phyloP scores from a whole-genome alignment of 2,888 invertebrate genomes.

The Amblyteles armatorius region DNA sequence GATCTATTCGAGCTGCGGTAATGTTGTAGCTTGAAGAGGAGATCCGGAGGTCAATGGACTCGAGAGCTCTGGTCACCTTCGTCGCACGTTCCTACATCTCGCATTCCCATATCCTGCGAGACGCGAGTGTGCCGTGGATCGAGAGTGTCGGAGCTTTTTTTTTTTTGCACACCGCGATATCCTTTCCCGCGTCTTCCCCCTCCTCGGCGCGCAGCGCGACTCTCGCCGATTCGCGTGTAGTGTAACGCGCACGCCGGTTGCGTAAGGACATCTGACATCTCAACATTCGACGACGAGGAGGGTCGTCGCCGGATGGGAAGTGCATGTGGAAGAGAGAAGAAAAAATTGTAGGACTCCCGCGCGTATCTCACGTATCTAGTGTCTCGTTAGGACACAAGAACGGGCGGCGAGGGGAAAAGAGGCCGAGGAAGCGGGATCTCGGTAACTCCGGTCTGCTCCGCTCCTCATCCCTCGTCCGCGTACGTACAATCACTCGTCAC shows the following conservation, averaged over 20 bases:
- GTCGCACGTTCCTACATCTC: conserved; percentile 54
- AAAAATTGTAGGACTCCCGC: conserved; percentile 59
- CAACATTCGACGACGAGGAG: conserved; percentile 72
- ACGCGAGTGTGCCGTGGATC: conserved; percentile 8
- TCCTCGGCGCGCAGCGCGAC: not conserved
- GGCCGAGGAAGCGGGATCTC: conserved; percentile 63
- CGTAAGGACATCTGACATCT: conserved; percentile 73
- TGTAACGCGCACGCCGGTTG: conserved; percentile 76
- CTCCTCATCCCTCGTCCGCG: not conserved
- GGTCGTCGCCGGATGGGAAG: conserved; percentile 71
- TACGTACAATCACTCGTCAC: conserved; percentile 33
- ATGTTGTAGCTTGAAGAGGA: not conserved
- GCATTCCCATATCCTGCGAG: conserved; percentile 43
- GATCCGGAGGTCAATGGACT: conserved; percentile 23
- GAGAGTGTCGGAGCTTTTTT: conserved; percentile 45
- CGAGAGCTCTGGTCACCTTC: conserved; percentile 43
- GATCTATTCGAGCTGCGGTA: not conserved
- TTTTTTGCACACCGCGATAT: conserved; percentile 59
- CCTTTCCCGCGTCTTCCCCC: conserved; percentile 59
- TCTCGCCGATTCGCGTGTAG: conserved; percentile 43
- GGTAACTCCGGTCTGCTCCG: conserved; percentile 10
- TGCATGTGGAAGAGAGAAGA: conserved; percentile 45
- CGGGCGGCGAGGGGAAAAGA: conserved; percentile 72
- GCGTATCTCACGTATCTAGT: conserved; percentile 66
- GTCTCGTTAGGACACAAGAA: conserved; percentile 56